Percentiles rank a stretch among this genome's conserved stretches.
Conservation (phyloP, 2,797 vertebrate species). For the Crocodylus rhombifer region DNA sequence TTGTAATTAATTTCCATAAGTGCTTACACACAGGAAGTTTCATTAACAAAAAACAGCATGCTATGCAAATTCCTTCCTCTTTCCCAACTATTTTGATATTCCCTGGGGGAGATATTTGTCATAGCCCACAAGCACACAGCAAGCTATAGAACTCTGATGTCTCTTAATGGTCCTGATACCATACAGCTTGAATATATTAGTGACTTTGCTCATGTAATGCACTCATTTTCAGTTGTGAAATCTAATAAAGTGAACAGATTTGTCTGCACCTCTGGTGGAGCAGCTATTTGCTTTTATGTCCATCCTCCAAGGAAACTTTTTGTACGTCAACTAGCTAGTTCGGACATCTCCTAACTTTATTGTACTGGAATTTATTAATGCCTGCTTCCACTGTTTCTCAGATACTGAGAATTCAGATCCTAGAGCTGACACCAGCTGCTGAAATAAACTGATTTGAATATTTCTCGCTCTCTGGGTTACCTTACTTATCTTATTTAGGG, state of each 20-base stretch:
- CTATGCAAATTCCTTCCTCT: background rate
- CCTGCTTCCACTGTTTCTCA: conserved; percentile 23
- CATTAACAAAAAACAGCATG: background rate
- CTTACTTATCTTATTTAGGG: conserved; percentile 37
- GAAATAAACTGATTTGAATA: conserved; percentile 52
- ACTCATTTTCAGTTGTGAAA: conserved; percentile 1
- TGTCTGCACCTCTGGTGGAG: background rate
- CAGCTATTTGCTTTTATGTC: background rate
- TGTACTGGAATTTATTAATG: background rate
- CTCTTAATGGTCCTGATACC: background rate
- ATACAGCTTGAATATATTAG: background rate
- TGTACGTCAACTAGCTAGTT: background rate
- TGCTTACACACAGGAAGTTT: background rate
- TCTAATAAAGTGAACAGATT: background rate
- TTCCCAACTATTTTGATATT: background rate
- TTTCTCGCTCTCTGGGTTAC: conserved; percentile 28
- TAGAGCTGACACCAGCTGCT: background rate
- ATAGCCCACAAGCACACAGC: background rate
- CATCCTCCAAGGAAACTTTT: background rate
- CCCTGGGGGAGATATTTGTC: background rate
- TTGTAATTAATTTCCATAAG: background rate
- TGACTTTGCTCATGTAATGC: background rate
- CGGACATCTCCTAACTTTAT: background rate
- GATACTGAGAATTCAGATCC: background rate
- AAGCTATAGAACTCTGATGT: background rate